A percentile compares a stretch with the other conserved stretches of the same genome.
Evolutionary conservation across 1,140 invertebrate species (phyloP).

Genomic region (Lordiphosa stackelbergi): DNA sequence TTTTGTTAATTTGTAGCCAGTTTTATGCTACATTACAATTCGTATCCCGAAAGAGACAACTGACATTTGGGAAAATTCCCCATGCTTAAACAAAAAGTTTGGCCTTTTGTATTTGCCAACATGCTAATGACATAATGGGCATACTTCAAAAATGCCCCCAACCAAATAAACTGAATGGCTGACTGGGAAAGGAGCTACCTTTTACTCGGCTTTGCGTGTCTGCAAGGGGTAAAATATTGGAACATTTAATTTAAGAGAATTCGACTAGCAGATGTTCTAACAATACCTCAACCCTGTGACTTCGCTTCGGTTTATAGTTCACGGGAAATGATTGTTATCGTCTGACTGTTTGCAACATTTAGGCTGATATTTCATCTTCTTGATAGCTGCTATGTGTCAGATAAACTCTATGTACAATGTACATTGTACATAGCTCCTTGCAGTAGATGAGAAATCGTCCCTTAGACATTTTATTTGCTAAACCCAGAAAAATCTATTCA

Average conservation of each 20-base stretch:
- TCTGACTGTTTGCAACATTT: too few relatives aligned
- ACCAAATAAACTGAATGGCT: constrained; percentile 18
- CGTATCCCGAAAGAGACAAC: constrained; percentile 39
- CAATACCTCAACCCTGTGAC: too few relatives aligned
- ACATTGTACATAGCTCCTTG: too few relatives aligned
- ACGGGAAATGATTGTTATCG: too few relatives aligned
- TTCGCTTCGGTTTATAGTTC: too few relatives aligned
- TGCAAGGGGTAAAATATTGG: constrained; percentile 16
- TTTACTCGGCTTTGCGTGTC: constrained; percentile 54
- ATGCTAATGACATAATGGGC: constrained; percentile 75
- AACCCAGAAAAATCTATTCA: too few relatives aligned
- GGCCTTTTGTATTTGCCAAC: constrained; percentile 64
- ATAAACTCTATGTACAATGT: too few relatives aligned
- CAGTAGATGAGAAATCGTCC: too few relatives aligned
- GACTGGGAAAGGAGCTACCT: constrained; percentile 34
- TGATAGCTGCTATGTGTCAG: too few relatives aligned
- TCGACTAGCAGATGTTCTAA: too few relatives aligned
- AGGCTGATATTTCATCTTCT: too few relatives aligned
- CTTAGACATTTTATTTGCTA: too few relatives aligned
- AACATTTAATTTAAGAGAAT: neutral
- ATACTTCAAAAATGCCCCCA: constrained; percentile 61
- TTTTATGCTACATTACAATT: constrained; percentile 57
- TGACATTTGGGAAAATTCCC: constrained; percentile 12
- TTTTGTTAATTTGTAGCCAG: constrained; percentile 66
- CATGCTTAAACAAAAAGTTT: constrained; percentile 30